Evolutionary conservation across 2,888 invertebrate species (phyloP).

Genomic region (Trimorus sp.): DNA sequence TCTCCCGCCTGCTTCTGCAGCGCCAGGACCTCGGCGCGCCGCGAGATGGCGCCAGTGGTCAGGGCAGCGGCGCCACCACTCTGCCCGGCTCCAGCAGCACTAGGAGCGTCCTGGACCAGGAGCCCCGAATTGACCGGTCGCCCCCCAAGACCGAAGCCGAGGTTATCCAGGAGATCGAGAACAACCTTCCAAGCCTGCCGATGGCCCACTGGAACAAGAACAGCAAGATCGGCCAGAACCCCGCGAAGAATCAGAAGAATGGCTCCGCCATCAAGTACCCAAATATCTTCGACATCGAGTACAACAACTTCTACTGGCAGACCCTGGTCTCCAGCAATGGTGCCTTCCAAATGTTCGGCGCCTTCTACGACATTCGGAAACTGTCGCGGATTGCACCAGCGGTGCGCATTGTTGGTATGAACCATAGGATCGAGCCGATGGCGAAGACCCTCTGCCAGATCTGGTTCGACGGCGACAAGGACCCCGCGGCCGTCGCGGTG

Average conservation of each 20-base stretch:
- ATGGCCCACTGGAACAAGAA: constrained; percentile 92
- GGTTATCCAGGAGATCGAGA: constrained; percentile 89
- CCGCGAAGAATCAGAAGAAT: constrained; percentile 36
- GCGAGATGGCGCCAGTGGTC: constrained; percentile 66
- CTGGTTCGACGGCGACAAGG: constrained; percentile 93
- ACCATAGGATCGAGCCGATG: constrained; percentile 93
- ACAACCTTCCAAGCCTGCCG: constrained; percentile 91
- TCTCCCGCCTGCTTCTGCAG: constrained; percentile 83
- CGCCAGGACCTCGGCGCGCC: constrained; percentile 78
- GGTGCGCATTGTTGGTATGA: constrained; percentile 92
- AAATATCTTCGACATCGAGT: constrained; percentile 93
- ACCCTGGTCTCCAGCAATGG: constrained; percentile 90
- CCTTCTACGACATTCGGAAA: constrained; percentile 92
- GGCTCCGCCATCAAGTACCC: constrained; percentile 85
- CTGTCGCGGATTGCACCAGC: constrained; percentile 91
- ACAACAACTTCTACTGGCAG: constrained; percentile 97
- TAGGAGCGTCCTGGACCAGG: constrained; percentile 81
- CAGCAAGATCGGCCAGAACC: constrained; percentile 80
- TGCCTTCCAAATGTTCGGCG: constrained; percentile 95
- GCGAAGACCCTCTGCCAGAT: constrained; percentile 92
- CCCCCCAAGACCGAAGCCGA: constrained; percentile 87
- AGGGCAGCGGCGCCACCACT: constrained; percentile 56
- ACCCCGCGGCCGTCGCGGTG: constrained; percentile 90
- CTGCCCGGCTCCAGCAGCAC: constrained; percentile 78
- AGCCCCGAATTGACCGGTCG: constrained; percentile 85